Percentiles rank a stretch among this genome's conserved stretches.
These are phyloP conservation scores for Protonemura montana DNA, from an alignment of 2,888 invertebrate species.

Conservation along the genomic window DNA sequence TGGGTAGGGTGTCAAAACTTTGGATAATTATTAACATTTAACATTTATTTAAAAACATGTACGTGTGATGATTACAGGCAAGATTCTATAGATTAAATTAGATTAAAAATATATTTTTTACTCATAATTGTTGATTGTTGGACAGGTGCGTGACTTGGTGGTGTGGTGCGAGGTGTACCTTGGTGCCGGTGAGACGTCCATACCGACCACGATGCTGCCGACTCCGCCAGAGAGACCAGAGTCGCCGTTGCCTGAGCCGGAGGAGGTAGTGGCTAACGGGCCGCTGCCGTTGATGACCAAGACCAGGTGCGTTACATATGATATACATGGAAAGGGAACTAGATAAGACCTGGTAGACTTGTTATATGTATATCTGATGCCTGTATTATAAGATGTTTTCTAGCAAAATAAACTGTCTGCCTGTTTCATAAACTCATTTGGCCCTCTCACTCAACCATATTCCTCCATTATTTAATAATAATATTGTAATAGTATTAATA, in stretches of 20 bases:
- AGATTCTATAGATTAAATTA: too few species aligned
- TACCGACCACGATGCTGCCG: constrained; percentile 42
- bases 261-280: constrained; percentile 49
- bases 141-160: constrained; percentile 80
- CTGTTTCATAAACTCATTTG: too few species aligned
- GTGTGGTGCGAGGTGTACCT: constrained; percentile 89
- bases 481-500: too few species aligned
- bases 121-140: constrained; percentile 70
- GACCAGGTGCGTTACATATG: constrained; percentile 64
- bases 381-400: too few species aligned
- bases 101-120: constrained; percentile 47
- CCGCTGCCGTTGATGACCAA: constrained; percentile 60
- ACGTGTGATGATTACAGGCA: too few species aligned
- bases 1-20: neutral
- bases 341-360: too few species aligned
- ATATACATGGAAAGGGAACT: constrained; percentile 63
- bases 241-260: constrained; percentile 55
- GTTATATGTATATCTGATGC: too few species aligned
- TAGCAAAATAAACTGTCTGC: too few species aligned
- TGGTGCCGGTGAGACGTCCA: constrained; percentile 61
- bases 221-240: constrained; percentile 20
- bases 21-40: too few species aligned
- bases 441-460: too few species aligned
- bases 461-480: too few species aligned
- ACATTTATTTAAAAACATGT: too few species aligned